Evolutionary conservation across 2,888 invertebrate genomes (phyloP), one percentile per base, ranked within the genome.

Genomic region (Brenthis ino): DNA sequence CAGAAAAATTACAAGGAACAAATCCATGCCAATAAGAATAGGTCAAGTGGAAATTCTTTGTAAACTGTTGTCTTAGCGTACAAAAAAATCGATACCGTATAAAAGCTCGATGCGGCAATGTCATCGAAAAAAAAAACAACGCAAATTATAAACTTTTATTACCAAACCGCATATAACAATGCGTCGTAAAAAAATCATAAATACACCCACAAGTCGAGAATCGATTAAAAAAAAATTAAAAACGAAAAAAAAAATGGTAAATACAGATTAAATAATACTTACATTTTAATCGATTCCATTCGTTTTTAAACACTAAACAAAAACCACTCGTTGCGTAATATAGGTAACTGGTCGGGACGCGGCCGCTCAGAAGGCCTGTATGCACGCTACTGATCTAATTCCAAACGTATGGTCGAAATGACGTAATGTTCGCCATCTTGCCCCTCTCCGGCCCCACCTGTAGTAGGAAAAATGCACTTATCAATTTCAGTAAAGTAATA

Each of bases 371-470:
- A 79, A 20, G 76, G 82, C 79, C 77, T 78, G 84, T 85, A 78
- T 82, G 80, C 80, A 82, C 80, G 86, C 84, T 83, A 92, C 92
- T 92, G 92, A 88, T 90, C 92, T 86, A 91, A 90, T 91, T 91
- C 83, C 82, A 82, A 87, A 85, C 85, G 88, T 85, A 86, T 87
- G 86, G 78, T 88, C 86, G 86, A 86, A 88, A 88, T 91, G 91
- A 91, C 91, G 91, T 91, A 91, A 91, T 81, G 77, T 84, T 77
- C 84, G 91, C 91, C 91, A 91, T 91, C 69, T 87, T 91, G 87
- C 85, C 77, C 82, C 78, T 79, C 80, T 76, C 79, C 78, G 77
- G 77, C 85, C 85, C 82, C 84, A 81, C 85, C 87, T 86, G 81
- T 72, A 75, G 78, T 80, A 83, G 81, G 82, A 85, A 87, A 87